Evolutionary conservation across 1,140 invertebrate species (phyloP).

Genomic region (Laupala kohalensis): DNA sequence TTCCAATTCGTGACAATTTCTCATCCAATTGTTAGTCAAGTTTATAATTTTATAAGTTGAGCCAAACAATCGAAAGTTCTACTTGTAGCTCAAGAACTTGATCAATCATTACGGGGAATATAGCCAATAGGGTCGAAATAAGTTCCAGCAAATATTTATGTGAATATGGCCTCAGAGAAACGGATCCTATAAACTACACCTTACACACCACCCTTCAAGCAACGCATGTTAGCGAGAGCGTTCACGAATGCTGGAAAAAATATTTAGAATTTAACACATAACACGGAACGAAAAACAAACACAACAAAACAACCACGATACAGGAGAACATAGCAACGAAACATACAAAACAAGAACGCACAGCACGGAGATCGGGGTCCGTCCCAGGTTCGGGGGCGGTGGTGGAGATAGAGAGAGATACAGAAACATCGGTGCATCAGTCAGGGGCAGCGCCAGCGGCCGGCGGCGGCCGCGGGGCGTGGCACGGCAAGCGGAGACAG

Average conservation of each 20-base stretch:
- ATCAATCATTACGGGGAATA: background rate
- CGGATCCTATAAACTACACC: background rate
- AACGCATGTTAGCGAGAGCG: background rate
- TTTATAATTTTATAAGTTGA: background rate
- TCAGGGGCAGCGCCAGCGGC: slow-evolving; percentile 23
- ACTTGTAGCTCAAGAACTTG: background rate
- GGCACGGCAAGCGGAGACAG: background rate
- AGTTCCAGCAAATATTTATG: background rate
- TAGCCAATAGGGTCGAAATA: background rate
- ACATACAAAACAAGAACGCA: background rate
- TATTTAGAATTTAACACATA: background rate
- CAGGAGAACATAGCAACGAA: background rate
- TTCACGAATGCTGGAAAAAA: background rate
- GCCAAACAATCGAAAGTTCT: background rate
- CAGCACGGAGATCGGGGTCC: background rate
- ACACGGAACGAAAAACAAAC: background rate
- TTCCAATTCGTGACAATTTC: background rate
- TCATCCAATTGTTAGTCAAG: background rate
- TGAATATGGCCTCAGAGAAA: background rate
- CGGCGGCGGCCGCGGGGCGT: background rate
- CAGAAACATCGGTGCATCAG: slow-evolving; percentile 9
- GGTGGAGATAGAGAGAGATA: background rate
- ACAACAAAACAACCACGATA: background rate
- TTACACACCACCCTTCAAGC: background rate
- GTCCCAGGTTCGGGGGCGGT: background rate